These are phyloP conservation scores for Liopterus haemorrhoidalis DNA, from an alignment of 2,888 invertebrate genomes.

Conservation along the genomic window DNA sequence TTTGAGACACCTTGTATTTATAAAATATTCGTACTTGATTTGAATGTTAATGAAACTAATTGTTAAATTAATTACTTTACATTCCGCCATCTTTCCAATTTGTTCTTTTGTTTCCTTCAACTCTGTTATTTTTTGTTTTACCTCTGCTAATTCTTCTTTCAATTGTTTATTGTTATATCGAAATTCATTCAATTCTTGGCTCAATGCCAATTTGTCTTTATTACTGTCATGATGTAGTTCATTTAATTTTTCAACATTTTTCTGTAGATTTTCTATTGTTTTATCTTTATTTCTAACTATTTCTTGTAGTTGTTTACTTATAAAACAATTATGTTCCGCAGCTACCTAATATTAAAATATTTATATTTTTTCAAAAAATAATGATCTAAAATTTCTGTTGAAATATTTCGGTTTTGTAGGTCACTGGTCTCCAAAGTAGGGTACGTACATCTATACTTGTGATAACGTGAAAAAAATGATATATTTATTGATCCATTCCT, in stretches of 20 bases:
- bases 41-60: not conserved
- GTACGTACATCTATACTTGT: too few species aligned
- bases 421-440: too few species aligned
- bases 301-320: slow-evolving; percentile 40
- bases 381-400: not conserved
- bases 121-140: slow-evolving; percentile 36
- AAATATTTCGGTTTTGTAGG: too few species aligned
- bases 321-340: slow-evolving; percentile 42
- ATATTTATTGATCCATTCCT: too few species aligned
- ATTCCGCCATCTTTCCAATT: slow-evolving; percentile 33
- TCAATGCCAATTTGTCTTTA: slow-evolving; percentile 41
- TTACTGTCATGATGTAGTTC: slow-evolving; percentile 38
- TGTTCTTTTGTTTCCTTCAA: slow-evolving; percentile 37
- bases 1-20: too few species aligned
- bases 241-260: slow-evolving; percentile 39
- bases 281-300: slow-evolving; percentile 39
- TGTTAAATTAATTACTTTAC: slow-evolving; percentile 30
- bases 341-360: slow-evolving; percentile 35
- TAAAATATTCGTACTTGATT: too few species aligned
- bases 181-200: slow-evolving; percentile 40
- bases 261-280: slow-evolving; percentile 38
- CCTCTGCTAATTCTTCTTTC: slow-evolving; percentile 36
- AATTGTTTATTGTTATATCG: slow-evolving; percentile 39
- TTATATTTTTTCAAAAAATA: slow-evolving; percentile 6
- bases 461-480: too few species aligned